Conservation (phyloP, 2,888 invertebrate genomes). For the Ferdinandea cuprea region DNA sequence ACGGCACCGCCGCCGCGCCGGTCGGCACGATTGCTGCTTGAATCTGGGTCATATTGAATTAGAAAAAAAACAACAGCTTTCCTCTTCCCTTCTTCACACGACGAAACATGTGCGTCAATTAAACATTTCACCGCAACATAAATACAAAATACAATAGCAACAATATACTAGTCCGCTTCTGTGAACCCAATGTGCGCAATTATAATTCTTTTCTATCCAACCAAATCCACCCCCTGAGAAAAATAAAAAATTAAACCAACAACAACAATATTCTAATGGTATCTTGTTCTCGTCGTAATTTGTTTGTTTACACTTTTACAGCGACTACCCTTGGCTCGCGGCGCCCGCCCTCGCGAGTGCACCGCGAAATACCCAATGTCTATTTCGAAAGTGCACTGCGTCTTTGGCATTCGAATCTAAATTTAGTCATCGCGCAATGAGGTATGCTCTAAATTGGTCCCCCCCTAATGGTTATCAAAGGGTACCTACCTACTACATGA, state of each 20-base stretch:
- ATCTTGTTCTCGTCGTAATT: constrained; percentile 9
- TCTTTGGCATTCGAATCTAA: constrained; percentile 51
- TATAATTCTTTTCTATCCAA: constrained; percentile 43
- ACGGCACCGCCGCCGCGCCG: too few species aligned
- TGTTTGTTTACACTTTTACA: constrained; percentile 61
- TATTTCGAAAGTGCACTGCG: constrained; percentile 54
- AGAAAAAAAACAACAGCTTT: constrained; percentile 61
- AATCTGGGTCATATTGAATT: constrained; percentile 69
- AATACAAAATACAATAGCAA: constrained; percentile 38
- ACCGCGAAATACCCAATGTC: constrained; percentile 2
- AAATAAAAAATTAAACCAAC: not conserved
- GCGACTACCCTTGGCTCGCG: constrained; percentile 40
- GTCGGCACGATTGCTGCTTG: constrained; percentile 14
- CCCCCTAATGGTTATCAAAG: constrained; percentile 36
- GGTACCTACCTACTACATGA: too few species aligned
- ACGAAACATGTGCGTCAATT: constrained; percentile 53
- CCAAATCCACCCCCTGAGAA: constrained; percentile 43
- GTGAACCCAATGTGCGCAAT: constrained; percentile 52
- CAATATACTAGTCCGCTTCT: constrained; percentile 7
- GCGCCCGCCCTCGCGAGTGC: not conserved
- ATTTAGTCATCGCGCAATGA: constrained; percentile 31
- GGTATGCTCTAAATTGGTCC: constrained; percentile 41
- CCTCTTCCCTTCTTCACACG: constrained; percentile 19
- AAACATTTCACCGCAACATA: constrained; percentile 54
- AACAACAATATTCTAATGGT: too few species aligned